Evolutionary conservation across 2,888 invertebrate species (phyloP).

Genomic region (Octonoba sinensis): DNA sequence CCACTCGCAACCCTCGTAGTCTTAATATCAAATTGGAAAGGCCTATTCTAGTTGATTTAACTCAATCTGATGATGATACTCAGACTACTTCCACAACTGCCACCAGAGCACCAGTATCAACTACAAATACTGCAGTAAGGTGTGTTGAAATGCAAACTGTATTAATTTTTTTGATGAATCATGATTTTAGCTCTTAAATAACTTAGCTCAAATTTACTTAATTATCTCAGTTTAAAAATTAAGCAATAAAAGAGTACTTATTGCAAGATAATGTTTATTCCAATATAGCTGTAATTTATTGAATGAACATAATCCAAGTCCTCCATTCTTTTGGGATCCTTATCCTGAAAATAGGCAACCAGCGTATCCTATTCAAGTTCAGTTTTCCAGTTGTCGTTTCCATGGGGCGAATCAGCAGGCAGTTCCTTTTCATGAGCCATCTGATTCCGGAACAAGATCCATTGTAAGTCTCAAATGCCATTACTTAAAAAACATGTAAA

Average conservation of each 20-base stretch:
- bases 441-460: constrained; percentile 52
- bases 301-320: constrained; percentile 56
- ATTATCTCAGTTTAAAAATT: too few species aligned
- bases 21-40: constrained; percentile 37
- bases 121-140: constrained; percentile 50
- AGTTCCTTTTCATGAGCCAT: constrained; percentile 55
- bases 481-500: not conserved
- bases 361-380: constrained; percentile 31
- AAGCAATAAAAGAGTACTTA: too few species aligned
- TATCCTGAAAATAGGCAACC: constrained; percentile 39
- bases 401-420: constrained; percentile 55
- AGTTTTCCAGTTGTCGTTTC: constrained; percentile 60
- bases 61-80: constrained; percentile 63
- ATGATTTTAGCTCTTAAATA: too few species aligned
- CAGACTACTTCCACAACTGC: constrained; percentile 33
- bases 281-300: constrained; percentile 46
- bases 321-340: constrained; percentile 49
- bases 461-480: constrained; percentile 30
- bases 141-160: not conserved
- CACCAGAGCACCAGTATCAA: constrained; percentile 36
- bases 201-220: too few species aligned
- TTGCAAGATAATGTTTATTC: too few species aligned
- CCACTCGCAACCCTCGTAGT: constrained; percentile 25
- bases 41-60: constrained; percentile 61
- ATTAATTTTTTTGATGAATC: too few species aligned